Base-by-base conservation (phyloP, 2,797 vertebrate species). In the Enteromius anoplus region DNA sequence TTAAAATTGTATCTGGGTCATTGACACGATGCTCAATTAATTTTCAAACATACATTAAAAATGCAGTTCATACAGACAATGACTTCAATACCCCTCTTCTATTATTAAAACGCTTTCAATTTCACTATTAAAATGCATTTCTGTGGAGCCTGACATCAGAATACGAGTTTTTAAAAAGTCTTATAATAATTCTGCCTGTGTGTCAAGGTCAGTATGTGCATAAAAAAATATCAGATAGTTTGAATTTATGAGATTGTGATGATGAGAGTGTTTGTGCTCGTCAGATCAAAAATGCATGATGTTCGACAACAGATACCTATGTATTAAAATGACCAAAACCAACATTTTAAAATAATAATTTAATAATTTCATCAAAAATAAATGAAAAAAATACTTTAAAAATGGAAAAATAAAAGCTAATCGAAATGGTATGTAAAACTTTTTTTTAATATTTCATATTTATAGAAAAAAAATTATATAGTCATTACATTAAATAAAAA, bases 31-130 rank as follows among this genome's bases (percentile, higher is more conserved):
- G 6, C 53, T n/a, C 34, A 40, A 75, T 58, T 75, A 40, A 58
- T 58, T 58, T 26, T 58, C n/a, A 58, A 40, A 73, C n/a, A 75
- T 58, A 40, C 3, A 58, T 75, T 58, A 75, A 58, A 23, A 75
- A 75, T 75, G 51, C 14, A 75, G 21, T 15, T 40, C 21, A 58
- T 58, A 40, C 34, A 75, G 14, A 58, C 72, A 58, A 42, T 75
- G 72, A 75, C 3, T 75, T 58, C 2, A 75, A 40, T n/a, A 34
- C 72, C 23, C 14, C 34, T 40, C 12, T 58, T 60, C 7, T 42
- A 58, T 40, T 75, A 75, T 75, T 75, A 75, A 75, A 34, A 40
- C 8, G 72, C 72, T 58, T 75, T 75, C 51, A 58, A 58, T 58
- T 60, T 75, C 14, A 42, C n/a, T 19, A 75, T 60, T 60, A 40